phyloP scores from a whole-genome alignment of 2,888 invertebrate genomes.

The Hydroisotoma schaefferi region DNA sequence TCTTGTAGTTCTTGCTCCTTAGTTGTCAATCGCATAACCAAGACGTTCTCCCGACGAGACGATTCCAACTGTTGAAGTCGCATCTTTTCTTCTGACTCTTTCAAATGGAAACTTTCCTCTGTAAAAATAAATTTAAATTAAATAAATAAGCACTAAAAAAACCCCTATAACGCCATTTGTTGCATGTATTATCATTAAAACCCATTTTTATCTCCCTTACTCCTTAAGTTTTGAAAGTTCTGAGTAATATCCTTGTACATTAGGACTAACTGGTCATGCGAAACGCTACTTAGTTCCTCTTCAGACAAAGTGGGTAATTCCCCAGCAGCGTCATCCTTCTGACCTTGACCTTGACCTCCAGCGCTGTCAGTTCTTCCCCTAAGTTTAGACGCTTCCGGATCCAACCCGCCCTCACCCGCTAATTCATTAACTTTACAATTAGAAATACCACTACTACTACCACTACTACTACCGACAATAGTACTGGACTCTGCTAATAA shows the following conservation, averaged over 20 bases:
- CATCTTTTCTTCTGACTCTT: conserved; percentile 74
- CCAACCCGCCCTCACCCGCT: too few species aligned
- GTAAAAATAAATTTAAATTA: conserved; percentile 50
- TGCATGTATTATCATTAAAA: not conserved
- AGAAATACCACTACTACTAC: too few species aligned
- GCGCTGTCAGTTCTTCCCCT: not conserved
- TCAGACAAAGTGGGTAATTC: conserved; percentile 13
- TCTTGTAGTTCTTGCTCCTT: conserved; percentile 98
- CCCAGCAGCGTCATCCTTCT: not conserved
- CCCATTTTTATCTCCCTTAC: conserved; percentile 8
- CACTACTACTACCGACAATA: too few species aligned
- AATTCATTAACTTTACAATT: too few species aligned
- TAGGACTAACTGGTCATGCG: conserved; percentile 25
- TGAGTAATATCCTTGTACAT: conserved; percentile 21
- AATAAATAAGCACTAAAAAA: not conserved
- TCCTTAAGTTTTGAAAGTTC: conserved; percentile 26
- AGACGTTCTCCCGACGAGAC: conserved; percentile 83
- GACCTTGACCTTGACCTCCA: not conserved
- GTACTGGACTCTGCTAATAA: too few species aligned
- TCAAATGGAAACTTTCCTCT: conserved; percentile 69
- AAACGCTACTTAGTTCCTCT: conserved; percentile 26
- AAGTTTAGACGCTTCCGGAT: not conserved
- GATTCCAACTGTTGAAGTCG: conserved; percentile 80
- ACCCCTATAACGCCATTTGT: not conserved
- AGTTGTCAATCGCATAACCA: conserved; percentile 84